A percentile compares a stretch with the other conserved stretches of the same genome.
These are phyloP conservation scores for Cromileptes altivelis DNA, from an alignment of 2,113 vertebrate genomes.

Conservation along the genomic window DNA sequence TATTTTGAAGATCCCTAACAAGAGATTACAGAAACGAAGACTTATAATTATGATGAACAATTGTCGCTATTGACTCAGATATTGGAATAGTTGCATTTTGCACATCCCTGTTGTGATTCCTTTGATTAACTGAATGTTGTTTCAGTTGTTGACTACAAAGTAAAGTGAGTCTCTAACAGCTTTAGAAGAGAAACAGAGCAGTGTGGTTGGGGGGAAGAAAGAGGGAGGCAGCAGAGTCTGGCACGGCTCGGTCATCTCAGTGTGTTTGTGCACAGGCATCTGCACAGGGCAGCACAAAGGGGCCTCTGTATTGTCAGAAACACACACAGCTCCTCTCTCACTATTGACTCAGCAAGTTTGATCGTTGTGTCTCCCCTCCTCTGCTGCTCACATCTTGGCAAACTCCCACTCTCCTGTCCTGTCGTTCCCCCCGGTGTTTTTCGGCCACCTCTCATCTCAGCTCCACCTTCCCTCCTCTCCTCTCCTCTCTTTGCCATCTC, in stretches of 20 bases:
- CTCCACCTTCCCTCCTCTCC: constrained; percentile 43
- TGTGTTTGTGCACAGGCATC: constrained; percentile 75
- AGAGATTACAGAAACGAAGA: background rate
- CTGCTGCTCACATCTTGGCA: constrained; percentile 29
- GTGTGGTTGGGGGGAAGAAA: constrained; percentile 27
- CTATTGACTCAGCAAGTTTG: constrained; percentile 77
- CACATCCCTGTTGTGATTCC: background rate
- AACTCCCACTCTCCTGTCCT: constrained; percentile 37
- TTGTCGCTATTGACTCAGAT: background rate
- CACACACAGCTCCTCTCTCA: constrained; percentile 47
- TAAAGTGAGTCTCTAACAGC: background rate
- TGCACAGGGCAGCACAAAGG: constrained; percentile 74
- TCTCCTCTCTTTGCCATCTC: constrained; percentile 29
- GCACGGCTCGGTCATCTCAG: constrained; percentile 65
- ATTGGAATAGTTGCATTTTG: background rate
- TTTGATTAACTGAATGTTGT: background rate
- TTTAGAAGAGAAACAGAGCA: constrained; percentile 36
- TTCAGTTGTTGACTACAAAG: constrained; percentile 7
- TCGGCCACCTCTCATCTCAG: constrained; percentile 20
- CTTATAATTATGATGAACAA: background rate
- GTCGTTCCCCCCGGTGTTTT: constrained; percentile 38
- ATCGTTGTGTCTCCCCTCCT: constrained; percentile 52
- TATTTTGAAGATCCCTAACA: background rate
- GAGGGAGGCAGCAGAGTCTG: constrained; percentile 68
- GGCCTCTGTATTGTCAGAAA: constrained; percentile 67